phyloP scores from a whole-genome alignment of 2,113 vertebrate species.

The Phaethornis superciliosus region DNA sequence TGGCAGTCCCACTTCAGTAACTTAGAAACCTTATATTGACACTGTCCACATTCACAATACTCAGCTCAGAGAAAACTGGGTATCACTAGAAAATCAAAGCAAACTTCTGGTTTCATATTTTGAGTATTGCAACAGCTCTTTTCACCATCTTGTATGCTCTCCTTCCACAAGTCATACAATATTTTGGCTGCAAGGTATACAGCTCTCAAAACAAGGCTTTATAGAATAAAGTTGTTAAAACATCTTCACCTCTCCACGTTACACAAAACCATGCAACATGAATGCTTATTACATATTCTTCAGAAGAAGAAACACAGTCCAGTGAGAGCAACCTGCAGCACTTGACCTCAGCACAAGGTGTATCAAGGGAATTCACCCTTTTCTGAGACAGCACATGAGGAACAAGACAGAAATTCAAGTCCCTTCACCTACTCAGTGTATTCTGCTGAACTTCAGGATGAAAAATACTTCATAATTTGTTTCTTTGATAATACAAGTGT shows the following conservation, averaged over 20 bases:
- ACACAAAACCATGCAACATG: neutral
- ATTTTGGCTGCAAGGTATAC: neutral
- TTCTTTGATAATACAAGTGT: neutral
- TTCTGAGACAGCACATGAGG: neutral
- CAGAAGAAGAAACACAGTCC: neutral
- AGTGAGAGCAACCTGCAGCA: neutral
- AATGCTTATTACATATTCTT: neutral
- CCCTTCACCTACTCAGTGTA: neutral
- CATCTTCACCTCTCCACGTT: neutral
- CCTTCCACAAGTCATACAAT: neutral
- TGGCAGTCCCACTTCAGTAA: neutral
- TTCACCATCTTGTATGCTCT: neutral
- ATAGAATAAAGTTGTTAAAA: neutral
- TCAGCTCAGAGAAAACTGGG: neutral
- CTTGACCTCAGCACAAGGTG: neutral
- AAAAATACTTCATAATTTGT: neutral
- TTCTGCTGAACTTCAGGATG: neutral
- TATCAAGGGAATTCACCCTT: neutral
- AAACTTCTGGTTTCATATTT: neutral
- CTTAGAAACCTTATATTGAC: neutral
- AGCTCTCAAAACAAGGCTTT: neutral
- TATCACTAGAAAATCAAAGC: neutral
- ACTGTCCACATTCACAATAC: neutral
- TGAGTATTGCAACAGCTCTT: neutral
- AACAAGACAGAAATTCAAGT: neutral